These are phyloP conservation scores for Crotalus tigris DNA, from an alignment of 2,113 vertebrate genomes.

Conservation along the genomic window DNA sequence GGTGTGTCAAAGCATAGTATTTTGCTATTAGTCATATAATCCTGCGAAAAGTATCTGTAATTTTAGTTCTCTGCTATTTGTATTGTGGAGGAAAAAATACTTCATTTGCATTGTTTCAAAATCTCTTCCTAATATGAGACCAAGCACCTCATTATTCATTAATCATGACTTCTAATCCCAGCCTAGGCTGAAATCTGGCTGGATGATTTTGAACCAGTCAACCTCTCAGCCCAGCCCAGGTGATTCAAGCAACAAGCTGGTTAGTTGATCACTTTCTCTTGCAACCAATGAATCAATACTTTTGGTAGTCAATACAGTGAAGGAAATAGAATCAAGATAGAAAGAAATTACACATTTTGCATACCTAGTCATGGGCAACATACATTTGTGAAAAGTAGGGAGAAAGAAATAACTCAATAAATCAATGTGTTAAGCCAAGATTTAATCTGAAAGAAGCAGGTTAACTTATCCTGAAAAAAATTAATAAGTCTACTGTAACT, in stretches of 20 bases:
- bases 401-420: not conserved
- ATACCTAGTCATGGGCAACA: not conserved
- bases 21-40: too few species aligned
- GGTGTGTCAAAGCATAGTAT: not conserved
- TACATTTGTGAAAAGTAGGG: not conserved
- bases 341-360: not conserved
- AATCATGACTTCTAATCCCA: not conserved
- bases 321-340: not conserved
- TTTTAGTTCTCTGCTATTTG: not conserved
- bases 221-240: too few species aligned
- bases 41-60: not conserved
- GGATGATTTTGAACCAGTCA: too few species aligned
- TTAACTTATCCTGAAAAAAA: too few species aligned
- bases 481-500: too few species aligned
- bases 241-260: too few species aligned
- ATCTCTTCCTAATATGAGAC: not conserved
- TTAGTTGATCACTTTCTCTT: too few species aligned
- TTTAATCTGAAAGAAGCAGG: too few species aligned
- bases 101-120: not conserved
- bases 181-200: too few species aligned
- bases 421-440: too few species aligned
- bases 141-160: constrained; percentile 4
- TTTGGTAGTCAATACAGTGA: not conserved
- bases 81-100: not conserved
- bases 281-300: too few species aligned